These are phyloP conservation scores for Drosophila albomicans DNA, from an alignment of 1,140 invertebrate genomes.

Conservation along the genomic window DNA sequence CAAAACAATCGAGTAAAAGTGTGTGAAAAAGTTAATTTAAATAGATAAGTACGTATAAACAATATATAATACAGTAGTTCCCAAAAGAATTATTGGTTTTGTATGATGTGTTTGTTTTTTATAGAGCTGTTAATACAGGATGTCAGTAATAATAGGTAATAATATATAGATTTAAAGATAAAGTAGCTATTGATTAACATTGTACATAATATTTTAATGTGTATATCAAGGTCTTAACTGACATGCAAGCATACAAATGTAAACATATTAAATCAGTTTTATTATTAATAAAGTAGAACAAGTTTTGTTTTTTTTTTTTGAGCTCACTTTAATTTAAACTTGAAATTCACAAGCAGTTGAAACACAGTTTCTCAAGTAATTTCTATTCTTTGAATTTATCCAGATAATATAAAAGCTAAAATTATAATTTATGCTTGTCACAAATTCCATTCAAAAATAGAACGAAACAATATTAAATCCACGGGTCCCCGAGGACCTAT, in stretches of 20 bases:
- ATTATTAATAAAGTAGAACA: neutral
- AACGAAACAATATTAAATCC: neutral
- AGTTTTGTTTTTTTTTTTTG: neutral
- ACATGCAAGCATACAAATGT: neutral
- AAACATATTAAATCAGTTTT: neutral
- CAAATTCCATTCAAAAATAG: neutral
- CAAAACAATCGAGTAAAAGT: constrained; percentile 45
- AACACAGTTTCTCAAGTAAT: too few relatives aligned
- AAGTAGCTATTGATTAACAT: neutral
- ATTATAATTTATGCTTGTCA: neutral
- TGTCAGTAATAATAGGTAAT: constrained; percentile 3
- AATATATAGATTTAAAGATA: constrained; percentile 1
- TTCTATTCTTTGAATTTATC: too few relatives aligned
- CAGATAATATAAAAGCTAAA: neutral
- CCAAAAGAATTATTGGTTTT: constrained; percentile 3
- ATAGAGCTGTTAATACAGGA: neutral
- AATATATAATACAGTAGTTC: constrained; percentile 15
- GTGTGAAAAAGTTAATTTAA: constrained; percentile 40
- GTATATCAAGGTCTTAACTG: neutral
- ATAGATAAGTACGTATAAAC: constrained; percentile 27
- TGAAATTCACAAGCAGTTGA: too few relatives aligned
- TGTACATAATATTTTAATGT: neutral
- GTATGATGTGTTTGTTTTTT: neutral
- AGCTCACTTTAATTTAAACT: neutral
- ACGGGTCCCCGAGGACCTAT: constrained; percentile 1